phyloP scores from a whole-genome alignment of 1,140 invertebrate species.

The Anastrepha ludens region DNA sequence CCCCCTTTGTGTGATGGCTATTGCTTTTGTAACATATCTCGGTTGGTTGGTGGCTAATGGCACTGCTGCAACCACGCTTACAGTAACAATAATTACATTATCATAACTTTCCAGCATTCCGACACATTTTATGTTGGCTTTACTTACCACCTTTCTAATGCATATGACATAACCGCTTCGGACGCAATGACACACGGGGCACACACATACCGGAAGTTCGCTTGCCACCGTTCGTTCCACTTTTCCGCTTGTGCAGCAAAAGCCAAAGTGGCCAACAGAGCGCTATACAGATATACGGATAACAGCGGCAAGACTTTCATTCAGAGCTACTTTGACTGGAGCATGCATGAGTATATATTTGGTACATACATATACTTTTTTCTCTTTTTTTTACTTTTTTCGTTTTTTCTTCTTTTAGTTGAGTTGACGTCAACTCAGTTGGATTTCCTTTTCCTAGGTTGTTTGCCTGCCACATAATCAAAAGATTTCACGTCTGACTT shows the following conservation, averaged over 20 bases:
- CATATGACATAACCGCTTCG: neutral
- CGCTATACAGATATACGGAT: too few species aligned
- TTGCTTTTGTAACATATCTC: neutral
- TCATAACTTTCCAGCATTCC: slow-evolving; percentile 16
- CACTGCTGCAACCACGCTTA: neutral
- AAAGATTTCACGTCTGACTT: slow-evolving; percentile 70
- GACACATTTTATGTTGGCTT: neutral
- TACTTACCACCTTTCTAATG: neutral
- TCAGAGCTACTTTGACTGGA: neutral
- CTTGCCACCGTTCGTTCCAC: neutral
- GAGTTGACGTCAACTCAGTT: neutral
- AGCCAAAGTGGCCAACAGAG: neutral
- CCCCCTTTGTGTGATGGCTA: neutral
- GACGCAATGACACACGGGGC: neutral
- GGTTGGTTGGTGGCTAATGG: neutral
- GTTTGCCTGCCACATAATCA: slow-evolving; percentile 62
- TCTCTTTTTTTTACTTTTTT: neutral
- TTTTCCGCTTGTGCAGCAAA: neutral
- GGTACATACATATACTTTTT: neutral
- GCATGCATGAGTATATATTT: neutral
- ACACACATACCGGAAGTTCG: neutral
- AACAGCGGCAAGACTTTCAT: too few species aligned
- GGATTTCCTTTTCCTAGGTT: neutral
- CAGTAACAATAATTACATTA: slow-evolving; percentile 32
- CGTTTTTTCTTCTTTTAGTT: neutral